phyloP scores from a whole-genome alignment of 2,113 vertebrate species.

The Brachionichthys hirsutus region DNA sequence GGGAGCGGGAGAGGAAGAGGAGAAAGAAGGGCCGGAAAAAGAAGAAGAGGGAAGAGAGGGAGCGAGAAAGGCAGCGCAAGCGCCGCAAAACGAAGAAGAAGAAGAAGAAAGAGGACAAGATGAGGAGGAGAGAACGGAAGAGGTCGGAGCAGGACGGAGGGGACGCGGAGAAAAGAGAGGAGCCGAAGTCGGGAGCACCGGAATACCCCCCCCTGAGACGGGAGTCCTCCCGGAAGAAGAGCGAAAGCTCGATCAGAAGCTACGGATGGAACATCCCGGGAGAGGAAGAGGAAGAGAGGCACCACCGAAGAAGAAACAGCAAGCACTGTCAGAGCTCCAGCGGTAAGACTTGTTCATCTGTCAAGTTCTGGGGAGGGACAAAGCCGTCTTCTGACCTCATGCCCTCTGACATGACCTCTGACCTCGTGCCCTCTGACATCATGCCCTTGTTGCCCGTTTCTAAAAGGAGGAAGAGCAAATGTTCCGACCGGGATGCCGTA shows the following conservation, averaged over 20 bases:
- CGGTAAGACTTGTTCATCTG: conserved; percentile 73
- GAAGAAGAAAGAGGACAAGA: conserved; percentile 75
- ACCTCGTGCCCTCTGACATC: conserved; percentile 73
- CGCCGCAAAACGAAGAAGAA: conserved; percentile 79
- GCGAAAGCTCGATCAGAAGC: conserved; percentile 73
- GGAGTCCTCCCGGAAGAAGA: conserved; percentile 76
- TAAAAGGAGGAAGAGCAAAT: conserved; percentile 76
- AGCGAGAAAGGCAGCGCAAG: conserved; percentile 77
- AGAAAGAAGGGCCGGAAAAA: conserved; percentile 79
- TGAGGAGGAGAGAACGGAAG: conserved; percentile 64
- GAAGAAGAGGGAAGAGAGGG: conserved; percentile 77
- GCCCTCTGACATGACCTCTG: conserved; percentile 77
- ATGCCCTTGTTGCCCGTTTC: conserved; percentile 76
- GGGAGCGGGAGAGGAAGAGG: conserved; percentile 74
- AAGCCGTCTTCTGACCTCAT: conserved; percentile 66
- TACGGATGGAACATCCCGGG: conserved; percentile 76
- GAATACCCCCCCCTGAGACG: conserved; percentile 69
- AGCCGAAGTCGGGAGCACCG: conserved; percentile 66
- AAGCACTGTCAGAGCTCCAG: conserved; percentile 65
- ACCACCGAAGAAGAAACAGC: conserved; percentile 58
- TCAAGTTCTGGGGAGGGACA: conserved; percentile 77
- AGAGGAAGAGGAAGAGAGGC: conserved; percentile 69
- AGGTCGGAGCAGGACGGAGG: conserved; percentile 70
- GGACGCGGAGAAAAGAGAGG: conserved; percentile 70
- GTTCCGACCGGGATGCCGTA: conserved; percentile 69